A percentile compares a stretch with the other conserved stretches of the same genome.
phyloP scores from a whole-genome alignment of 2,113 vertebrate genomes.

The Cyrtonyx montezumae region DNA sequence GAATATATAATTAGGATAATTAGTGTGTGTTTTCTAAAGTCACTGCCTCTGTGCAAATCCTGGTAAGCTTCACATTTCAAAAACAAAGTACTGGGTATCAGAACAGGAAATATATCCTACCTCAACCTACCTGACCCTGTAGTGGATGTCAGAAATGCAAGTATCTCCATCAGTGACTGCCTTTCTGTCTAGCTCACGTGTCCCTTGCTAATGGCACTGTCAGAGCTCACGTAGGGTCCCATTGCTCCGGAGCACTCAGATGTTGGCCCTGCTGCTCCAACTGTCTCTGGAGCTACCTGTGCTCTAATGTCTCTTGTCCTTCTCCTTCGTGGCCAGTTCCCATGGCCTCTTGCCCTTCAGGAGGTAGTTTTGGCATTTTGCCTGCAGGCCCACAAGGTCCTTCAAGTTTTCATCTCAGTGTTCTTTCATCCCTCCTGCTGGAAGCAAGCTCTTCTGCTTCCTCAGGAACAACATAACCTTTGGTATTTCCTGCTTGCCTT shows the following conservation, averaged over 20 bases:
- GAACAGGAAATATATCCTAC: not conserved
- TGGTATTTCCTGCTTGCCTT: not conserved
- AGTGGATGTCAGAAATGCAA: not conserved
- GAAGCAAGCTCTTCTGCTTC: not conserved
- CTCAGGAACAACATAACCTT: not conserved
- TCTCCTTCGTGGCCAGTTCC: not conserved
- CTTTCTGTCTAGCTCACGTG: not conserved
- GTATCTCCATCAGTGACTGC: not conserved
- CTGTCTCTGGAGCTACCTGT: not conserved
- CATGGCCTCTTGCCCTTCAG: not conserved
- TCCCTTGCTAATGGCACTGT: not conserved
- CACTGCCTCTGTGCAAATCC: not conserved
- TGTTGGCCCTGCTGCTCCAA: not conserved
- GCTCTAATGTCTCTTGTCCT: not conserved
- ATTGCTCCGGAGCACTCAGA: too few relatives aligned
- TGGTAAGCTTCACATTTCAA: not conserved
- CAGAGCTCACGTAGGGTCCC: not conserved
- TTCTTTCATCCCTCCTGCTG: not conserved
- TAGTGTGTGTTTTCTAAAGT: not conserved
- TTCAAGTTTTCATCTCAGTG: not conserved
- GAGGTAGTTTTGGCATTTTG: not conserved
- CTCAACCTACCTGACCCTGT: too few relatives aligned
- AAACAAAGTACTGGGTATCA: not conserved
- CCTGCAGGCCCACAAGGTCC: not conserved
- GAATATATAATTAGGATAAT: not conserved